phyloP scores from a whole-genome alignment of 2,797 vertebrate genomes.

The Brotula barbata region DNA sequence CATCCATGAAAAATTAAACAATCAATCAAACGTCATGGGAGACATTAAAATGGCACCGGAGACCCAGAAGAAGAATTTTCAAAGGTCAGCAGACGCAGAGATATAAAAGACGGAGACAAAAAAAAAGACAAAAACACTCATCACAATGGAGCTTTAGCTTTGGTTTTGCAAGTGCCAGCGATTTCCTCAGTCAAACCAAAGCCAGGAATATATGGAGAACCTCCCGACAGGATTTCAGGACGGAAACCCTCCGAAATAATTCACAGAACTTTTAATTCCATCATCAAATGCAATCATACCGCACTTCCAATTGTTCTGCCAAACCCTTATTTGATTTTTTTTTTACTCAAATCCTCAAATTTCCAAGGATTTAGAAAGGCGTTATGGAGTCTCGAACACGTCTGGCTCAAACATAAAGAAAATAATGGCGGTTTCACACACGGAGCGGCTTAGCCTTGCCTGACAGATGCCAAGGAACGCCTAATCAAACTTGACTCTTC shows the following conservation, averaged over 20 bases:
- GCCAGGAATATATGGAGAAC: no score
- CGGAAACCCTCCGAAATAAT: no score
- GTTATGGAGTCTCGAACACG: not conserved
- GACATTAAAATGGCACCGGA: no score
- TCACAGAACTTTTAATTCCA: no score
- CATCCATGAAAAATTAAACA: no score
- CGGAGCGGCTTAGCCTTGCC: not conserved
- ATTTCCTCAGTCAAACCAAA: no score
- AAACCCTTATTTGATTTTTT: not conserved
- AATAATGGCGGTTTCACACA: not conserved
- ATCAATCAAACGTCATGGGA: not conserved
- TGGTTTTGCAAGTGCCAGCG: not conserved
- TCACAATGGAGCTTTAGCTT: not conserved
- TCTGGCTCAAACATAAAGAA: not conserved
- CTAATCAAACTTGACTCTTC: constrained; percentile 11
- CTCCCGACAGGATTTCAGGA: no score
- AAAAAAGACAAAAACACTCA: not conserved
- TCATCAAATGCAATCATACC: no score
- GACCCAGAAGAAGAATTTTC: no score
- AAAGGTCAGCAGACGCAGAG: no score
- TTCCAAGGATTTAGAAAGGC: not conserved
- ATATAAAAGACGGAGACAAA: no score
- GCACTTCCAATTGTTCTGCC: not conserved
- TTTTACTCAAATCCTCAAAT: not conserved
- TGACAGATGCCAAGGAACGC: constrained; percentile 10